Evolutionary conservation across 2,113 vertebrate species (phyloP).

Genomic region (Hyla sarda): DNA sequence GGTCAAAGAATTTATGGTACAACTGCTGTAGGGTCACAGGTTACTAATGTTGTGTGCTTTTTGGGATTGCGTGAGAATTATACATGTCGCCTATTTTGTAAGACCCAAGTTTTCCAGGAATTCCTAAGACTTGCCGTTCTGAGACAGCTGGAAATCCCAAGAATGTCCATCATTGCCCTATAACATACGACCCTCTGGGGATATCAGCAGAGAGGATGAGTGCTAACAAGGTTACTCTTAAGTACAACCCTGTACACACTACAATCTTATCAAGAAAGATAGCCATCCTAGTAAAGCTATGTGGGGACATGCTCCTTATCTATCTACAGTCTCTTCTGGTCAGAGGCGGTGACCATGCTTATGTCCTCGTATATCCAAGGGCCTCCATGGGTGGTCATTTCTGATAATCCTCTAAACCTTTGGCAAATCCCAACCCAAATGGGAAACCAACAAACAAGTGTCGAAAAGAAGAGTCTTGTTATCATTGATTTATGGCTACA

Average conservation of each 20-base stretch:
- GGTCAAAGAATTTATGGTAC: not conserved
- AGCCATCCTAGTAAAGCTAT: not conserved
- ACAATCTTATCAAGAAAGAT: constrained; percentile 27
- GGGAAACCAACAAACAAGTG: no score
- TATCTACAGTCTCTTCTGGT: not conserved
- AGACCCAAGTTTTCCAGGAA: not conserved
- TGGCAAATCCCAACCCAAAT: not conserved
- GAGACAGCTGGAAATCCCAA: not conserved
- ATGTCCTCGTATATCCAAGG: no score
- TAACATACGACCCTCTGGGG: not conserved
- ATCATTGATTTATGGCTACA: constrained; percentile 17
- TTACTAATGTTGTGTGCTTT: not conserved
- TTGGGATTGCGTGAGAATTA: not conserved
- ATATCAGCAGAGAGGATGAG: not conserved
- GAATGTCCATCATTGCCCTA: not conserved
- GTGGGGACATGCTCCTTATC: constrained; percentile 9
- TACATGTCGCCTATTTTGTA: not conserved
- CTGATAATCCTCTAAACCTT: not conserved
- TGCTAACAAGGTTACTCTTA: constrained; percentile 1
- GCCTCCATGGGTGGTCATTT: constrained; percentile 13
- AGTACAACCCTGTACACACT: not conserved
- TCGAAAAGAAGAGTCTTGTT: not conserved
- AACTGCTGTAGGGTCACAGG: not conserved
- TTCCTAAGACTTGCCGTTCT: not conserved
- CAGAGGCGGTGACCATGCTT: not conserved